Percentiles rank a stretch among this genome's conserved stretches.
These are phyloP conservation scores for Riparia riparia DNA, from an alignment of 2,113 vertebrate species.

Conservation along the genomic window DNA sequence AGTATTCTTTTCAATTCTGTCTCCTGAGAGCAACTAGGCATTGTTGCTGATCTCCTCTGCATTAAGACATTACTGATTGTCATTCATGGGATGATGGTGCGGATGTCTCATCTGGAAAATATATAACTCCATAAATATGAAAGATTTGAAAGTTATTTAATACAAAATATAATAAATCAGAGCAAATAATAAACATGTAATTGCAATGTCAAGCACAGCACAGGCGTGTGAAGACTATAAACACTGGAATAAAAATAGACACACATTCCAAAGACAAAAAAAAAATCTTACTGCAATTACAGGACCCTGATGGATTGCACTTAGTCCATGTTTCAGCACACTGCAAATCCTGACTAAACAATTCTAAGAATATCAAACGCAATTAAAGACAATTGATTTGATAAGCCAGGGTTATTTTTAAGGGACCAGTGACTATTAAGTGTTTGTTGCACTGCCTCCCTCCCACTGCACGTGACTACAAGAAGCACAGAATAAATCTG, in stretches of 20 bases:
- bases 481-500: not conserved
- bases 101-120: conserved; percentile 46
- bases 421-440: not conserved
- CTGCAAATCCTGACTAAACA: not conserved
- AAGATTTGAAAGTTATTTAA: conserved; percentile 50
- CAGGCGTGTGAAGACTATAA: not conserved
- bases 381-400: not conserved
- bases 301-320: not conserved
- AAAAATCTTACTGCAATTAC: not conserved
- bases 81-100: not conserved
- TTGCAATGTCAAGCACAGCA: conserved; percentile 8
- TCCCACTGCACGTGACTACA: not conserved
- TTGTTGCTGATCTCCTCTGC: conserved; percentile 35
- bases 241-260: not conserved
- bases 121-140: conserved; percentile 47
- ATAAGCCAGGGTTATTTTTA: not conserved
- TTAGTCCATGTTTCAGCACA: not conserved
- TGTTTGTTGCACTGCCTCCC: not conserved
- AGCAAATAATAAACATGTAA: conserved; percentile 37
- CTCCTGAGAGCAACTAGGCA: conserved; percentile 56
- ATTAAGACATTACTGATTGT: conserved; percentile 67
- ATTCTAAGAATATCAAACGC: not conserved
- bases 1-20: conserved; percentile 65
- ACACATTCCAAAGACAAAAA: not conserved
- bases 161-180: conserved; percentile 39